Evolutionary conservation across 2,113 vertebrate species (phyloP).

Genomic region (Oreamnos americanus): DNA sequence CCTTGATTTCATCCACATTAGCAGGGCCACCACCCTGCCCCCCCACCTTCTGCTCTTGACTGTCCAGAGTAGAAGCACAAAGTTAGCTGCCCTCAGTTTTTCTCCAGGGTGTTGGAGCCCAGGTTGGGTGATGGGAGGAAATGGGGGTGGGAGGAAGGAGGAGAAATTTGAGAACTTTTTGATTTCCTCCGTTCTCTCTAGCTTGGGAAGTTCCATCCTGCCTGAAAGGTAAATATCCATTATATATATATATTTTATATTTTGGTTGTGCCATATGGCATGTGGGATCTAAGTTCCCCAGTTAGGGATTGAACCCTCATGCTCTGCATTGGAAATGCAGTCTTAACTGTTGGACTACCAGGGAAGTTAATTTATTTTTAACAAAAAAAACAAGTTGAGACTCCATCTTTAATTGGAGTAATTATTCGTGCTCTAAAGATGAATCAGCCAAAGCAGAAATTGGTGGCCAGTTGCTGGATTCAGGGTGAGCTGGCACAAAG

Average conservation of each 20-base stretch:
- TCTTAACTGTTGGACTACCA: not conserved
- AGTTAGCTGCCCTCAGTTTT: not conserved
- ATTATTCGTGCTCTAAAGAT: not conserved
- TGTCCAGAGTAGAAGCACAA: not conserved
- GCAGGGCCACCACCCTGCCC: not conserved
- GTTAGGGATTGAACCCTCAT: not conserved
- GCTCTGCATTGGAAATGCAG: not conserved
- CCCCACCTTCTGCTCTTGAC: not conserved
- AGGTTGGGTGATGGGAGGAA: not conserved
- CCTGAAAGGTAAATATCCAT: not conserved
- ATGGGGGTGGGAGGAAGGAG: not conserved
- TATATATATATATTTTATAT: not conserved
- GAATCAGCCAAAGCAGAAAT: not conserved
- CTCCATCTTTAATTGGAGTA: not conserved
- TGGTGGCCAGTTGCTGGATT: not conserved
- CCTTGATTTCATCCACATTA: not conserved
- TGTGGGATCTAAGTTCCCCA: not conserved
- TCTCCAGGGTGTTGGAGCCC: not conserved
- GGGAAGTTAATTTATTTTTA: not conserved
- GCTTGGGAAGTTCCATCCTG: not conserved
- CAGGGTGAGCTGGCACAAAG: not conserved
- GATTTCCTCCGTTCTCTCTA: not conserved
- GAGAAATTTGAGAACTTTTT: not conserved
- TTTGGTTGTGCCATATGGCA: not conserved
- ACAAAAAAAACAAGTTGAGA: not conserved